Evolutionary conservation across 23 tunicate genomes (phyloP), one percentile per base, ranked within the genome.

Genomic region (Halocynthia roretzi): DNA sequence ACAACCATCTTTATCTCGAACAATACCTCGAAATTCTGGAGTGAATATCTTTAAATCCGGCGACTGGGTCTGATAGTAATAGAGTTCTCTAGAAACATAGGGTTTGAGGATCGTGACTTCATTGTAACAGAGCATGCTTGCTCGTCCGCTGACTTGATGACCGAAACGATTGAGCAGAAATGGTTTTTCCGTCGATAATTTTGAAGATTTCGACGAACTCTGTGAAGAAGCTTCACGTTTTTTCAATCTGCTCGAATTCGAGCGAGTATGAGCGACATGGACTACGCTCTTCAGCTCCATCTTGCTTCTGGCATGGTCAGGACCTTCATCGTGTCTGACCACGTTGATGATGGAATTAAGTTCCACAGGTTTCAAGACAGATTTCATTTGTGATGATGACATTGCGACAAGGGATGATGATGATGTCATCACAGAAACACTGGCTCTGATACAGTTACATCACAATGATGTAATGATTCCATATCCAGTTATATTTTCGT

Each of bases 121-220:
- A 49, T 92, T 76, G 63, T 82, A 92, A 74, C 76, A 82, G 15
- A 83, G 75, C 6, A 92, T 86, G 48, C 76, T 67, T 7, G 98
- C 92, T 8, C 98, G 71, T 0, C 98, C 98, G 74, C 98, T 80
- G 10, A 92, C 98, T 86, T 92, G 98, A 79, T 92, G 72, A 5
- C 83, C 91, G 21, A 82, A 86, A 78, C 78, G 71, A 11, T 51
- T 50, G 8, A 84, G 71, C 82, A 84, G 70, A 75, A 83, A 22
- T 6, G 87, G 81, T 12, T 74, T 74, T 53, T 74, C 78, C 19
- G 22, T 22, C 8, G 9, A 53, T 10, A 50, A 20, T 54, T 52
- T 22, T 21, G 61, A 52, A 40, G 31, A 52, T 74, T 74, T 74
- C 0, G 78, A 54, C 14, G 60, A 10, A 50, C 56, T 74, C 14